A percentile compares a stretch with the other conserved stretches of the same genome.
Evolutionary conservation across 2,888 invertebrate genomes (phyloP).

Genomic region (Lasioglossum villosulum): DNA sequence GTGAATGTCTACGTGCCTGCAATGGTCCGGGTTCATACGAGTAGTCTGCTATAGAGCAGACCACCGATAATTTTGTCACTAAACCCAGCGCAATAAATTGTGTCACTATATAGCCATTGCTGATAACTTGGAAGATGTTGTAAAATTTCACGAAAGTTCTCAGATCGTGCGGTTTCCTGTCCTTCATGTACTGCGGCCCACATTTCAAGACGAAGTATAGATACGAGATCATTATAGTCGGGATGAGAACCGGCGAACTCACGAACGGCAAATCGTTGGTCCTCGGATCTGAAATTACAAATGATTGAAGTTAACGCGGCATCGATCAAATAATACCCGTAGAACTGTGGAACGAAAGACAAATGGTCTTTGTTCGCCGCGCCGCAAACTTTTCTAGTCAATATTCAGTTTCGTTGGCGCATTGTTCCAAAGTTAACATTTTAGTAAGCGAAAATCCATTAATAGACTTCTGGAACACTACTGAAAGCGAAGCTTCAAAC

Average conservation of each 20-base stretch:
- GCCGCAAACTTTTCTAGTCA: neutral
- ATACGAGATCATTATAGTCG: conserved; percentile 86
- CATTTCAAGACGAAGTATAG: conserved; percentile 86
- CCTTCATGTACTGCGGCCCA: conserved; percentile 90
- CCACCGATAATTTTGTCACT: conserved; percentile 77
- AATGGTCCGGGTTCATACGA: neutral
- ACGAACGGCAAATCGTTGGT: conserved; percentile 86
- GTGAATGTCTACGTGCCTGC: conserved; percentile 2
- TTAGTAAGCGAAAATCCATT: no score
- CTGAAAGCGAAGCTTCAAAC: no score
- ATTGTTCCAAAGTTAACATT: no score
- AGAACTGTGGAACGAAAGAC: neutral
- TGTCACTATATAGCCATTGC: conserved; percentile 87
- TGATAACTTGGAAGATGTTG: conserved; percentile 89
- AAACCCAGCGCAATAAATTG: conserved; percentile 80
- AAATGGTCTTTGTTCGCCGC: neutral
- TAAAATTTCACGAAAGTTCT: conserved; percentile 89
- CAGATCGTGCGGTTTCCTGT: conserved; percentile 88
- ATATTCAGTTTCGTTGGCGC: neutral
- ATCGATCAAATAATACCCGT: neutral
- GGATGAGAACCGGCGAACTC: conserved; percentile 87
- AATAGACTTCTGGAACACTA: no score
- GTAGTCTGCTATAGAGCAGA: conserved; percentile 86
- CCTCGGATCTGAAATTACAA: conserved; percentile 51
- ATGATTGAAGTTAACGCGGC: neutral